phyloP scores from a whole-genome alignment of 2,888 invertebrate species.

The Himalopsyche kuldschensis region DNA sequence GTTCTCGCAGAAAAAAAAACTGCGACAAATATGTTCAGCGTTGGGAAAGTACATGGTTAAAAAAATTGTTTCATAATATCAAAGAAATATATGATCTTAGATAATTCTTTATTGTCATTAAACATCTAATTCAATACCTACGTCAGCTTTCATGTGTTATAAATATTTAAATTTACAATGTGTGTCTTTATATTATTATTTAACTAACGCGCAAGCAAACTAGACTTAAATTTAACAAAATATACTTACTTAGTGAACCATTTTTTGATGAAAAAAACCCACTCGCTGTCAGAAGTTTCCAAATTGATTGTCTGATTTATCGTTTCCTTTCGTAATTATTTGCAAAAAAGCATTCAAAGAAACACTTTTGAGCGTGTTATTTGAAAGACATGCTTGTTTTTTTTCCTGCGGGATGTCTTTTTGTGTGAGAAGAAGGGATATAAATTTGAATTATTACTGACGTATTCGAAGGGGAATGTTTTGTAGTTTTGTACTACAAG shows the following conservation, averaged over 20 bases:
- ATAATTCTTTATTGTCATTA: too few relatives aligned
- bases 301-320: constrained; percentile 42
- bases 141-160: too few relatives aligned
- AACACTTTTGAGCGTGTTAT: background rate
- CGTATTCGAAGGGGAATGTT: constrained; percentile 1
- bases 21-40: too few relatives aligned
- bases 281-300: background rate
- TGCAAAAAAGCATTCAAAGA: constrained; percentile 33
- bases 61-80: too few relatives aligned
- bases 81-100: too few relatives aligned
- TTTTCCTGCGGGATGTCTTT: constrained; percentile 7
- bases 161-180: too few relatives aligned
- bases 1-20: too few relatives aligned
- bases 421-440: constrained; percentile 18
- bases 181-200: too few relatives aligned
- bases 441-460: constrained; percentile 31
- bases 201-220: too few relatives aligned
- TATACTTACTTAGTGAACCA: background rate
- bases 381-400: constrained; percentile 3
- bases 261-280: background rate
- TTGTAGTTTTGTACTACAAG: background rate
- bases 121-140: too few relatives aligned
- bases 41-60: too few relatives aligned
- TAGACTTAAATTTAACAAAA: too few relatives aligned
- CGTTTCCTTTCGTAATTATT: constrained; percentile 41